These are phyloP conservation scores for Nebria ingens DNA, from an alignment of 1,140 invertebrate species.

Conservation along the genomic window DNA sequence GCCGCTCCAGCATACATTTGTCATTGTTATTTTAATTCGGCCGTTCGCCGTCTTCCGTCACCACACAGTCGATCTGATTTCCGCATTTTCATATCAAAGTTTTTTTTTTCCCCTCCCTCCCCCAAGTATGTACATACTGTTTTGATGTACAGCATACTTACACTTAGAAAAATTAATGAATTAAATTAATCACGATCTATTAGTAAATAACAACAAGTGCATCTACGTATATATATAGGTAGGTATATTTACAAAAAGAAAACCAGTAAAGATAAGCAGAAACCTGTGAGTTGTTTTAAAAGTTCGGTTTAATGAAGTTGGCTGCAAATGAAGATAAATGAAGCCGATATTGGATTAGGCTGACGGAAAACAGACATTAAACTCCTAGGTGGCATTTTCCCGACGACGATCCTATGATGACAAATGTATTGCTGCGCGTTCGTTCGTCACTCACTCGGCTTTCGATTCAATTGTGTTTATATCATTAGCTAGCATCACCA, in stretches of 20 bases:
- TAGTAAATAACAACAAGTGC: too few species aligned
- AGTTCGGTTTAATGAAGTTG: conserved; percentile 34
- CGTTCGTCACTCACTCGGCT: not conserved
- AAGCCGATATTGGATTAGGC: conserved; percentile 35
- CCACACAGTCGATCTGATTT: too few species aligned
- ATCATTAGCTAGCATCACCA: conserved; percentile 2
- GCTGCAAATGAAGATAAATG: conserved; percentile 37
- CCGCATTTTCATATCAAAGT: not conserved
- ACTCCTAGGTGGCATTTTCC: conserved; percentile 1
- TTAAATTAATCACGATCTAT: too few species aligned
- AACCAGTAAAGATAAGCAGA: too few species aligned
- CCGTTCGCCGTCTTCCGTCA: too few species aligned
- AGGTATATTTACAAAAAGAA: not conserved
- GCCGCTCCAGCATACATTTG: not conserved
- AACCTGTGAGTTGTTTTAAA: conserved; percentile 30
- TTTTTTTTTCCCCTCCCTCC: not conserved
- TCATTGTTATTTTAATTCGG: conserved; percentile 7
- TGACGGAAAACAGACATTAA: conserved; percentile 18
- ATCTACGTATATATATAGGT: too few species aligned
- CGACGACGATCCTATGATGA: not conserved
- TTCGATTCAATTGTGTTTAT: conserved; percentile 10
- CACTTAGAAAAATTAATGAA: too few species aligned
- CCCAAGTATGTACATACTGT: not conserved
- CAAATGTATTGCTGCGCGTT: conserved; percentile 10
- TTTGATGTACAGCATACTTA: too few species aligned